Conservation (phyloP, 2,113 vertebrate species). For the Peromyscus californicus region DNA sequence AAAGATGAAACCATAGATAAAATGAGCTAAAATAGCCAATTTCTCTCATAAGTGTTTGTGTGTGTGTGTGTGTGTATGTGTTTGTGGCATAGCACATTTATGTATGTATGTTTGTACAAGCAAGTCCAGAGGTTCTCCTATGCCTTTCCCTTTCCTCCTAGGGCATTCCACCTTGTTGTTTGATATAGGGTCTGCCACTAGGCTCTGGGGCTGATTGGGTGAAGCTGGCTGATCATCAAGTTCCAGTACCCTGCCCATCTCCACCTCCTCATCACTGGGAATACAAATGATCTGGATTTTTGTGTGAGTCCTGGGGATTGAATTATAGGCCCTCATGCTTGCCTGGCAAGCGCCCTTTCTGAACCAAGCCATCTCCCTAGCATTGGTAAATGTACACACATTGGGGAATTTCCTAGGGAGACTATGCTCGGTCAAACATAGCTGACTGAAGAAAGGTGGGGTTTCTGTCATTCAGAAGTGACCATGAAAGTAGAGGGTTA, state of each 20-base stretch:
- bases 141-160: background rate
- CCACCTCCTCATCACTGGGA: background rate
- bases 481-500: background rate
- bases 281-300: background rate
- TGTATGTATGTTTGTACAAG: background rate
- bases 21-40: background rate
- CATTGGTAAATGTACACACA: background rate
- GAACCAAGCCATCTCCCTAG: background rate
- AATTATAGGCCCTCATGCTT: background rate
- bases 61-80: no score
- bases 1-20: background rate
- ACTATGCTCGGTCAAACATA: constrained; percentile 13
- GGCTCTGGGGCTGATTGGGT: background rate
- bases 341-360: background rate
- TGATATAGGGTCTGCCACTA: background rate
- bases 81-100: background rate
- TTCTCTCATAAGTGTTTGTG: background rate
- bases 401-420: constrained; percentile 50
- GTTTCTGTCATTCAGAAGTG: constrained; percentile 54
- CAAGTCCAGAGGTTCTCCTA: no score
- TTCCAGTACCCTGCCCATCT: background rate
- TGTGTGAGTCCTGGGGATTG: background rate
- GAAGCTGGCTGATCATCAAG: background rate
- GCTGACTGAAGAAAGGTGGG: constrained; percentile 7
- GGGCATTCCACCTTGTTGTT: background rate